Conservation (phyloP, 2,797 vertebrate species). For the Dendrocincla tyrannina region DNA sequence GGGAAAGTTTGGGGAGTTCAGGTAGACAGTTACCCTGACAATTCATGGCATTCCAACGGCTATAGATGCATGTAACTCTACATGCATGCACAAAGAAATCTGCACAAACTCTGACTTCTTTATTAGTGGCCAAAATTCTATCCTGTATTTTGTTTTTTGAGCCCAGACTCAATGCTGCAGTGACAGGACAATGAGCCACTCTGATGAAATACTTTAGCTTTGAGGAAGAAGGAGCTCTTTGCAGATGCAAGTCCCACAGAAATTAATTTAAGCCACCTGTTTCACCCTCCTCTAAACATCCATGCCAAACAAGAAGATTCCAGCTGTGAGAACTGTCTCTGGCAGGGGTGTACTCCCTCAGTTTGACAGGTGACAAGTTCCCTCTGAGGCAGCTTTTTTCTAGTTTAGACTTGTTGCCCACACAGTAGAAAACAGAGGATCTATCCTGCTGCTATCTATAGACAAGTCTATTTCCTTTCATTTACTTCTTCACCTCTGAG, state of each 20-base stretch:
- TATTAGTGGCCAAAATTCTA: neutral
- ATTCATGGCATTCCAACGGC: neutral
- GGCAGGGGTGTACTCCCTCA: neutral
- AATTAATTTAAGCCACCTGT: neutral
- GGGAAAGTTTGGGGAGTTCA: neutral
- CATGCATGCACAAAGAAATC: neutral
- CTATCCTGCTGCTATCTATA: neutral
- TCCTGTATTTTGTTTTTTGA: neutral
- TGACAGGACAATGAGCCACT: neutral
- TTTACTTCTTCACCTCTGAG: neutral
- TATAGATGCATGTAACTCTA: neutral
- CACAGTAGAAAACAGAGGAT: neutral
- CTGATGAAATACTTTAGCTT: neutral
- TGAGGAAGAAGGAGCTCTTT: neutral
- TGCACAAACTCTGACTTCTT: neutral
- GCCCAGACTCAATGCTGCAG: neutral
- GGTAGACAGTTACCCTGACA: neutral
- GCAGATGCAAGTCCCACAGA: neutral
- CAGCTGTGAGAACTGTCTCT: neutral
- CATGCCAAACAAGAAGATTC: neutral
- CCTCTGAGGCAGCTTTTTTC: neutral
- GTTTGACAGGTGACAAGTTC: neutral
- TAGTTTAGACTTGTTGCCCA: neutral
- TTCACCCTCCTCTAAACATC: neutral
- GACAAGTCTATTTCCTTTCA: neutral